A percentile compares a stretch with the other conserved stretches of the same genome.
Conservation (phyloP, 2,888 invertebrate genomes). For the Parnassius mnemosyne region DNA sequence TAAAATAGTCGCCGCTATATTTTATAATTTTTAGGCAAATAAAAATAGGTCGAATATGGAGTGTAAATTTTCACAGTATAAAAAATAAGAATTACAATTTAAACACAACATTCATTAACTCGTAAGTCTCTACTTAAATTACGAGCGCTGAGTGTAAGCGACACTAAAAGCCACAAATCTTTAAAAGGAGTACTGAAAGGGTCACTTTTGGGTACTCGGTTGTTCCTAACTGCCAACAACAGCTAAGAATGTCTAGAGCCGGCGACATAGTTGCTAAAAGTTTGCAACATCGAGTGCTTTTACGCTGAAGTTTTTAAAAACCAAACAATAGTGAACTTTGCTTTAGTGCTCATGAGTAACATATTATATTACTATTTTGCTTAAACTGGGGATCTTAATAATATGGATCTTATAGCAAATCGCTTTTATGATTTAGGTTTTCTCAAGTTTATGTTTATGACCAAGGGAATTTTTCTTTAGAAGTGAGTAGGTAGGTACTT, state of each 20-base stretch:
- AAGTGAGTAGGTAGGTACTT: slow-evolving; percentile 43
- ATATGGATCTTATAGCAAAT: slow-evolving; percentile 47
- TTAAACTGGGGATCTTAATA: slow-evolving; percentile 35
- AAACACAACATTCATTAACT: neutral
- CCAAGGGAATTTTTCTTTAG: slow-evolving; percentile 52
- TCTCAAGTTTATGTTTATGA: slow-evolving; percentile 54
- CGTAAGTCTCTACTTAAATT: neutral
- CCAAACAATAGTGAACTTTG: slow-evolving; percentile 44
- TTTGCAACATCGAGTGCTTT: slow-evolving; percentile 75
- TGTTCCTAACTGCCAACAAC: slow-evolving; percentile 61
- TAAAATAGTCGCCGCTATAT: too few species aligned
- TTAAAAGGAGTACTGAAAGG: slow-evolving; percentile 59
- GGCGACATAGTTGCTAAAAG: slow-evolving; percentile 72
- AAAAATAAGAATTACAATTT: too few species aligned
- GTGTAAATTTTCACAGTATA: too few species aligned
- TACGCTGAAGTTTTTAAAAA: slow-evolving; percentile 52
- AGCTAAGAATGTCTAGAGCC: slow-evolving; percentile 57
- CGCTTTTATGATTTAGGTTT: slow-evolving; percentile 64
- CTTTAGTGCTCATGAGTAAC: slow-evolving; percentile 24
- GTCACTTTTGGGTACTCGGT: slow-evolving; percentile 62
- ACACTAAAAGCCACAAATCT: slow-evolving; percentile 67
- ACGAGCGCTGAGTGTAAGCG: slow-evolving; percentile 41
- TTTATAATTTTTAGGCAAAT: too few species aligned
- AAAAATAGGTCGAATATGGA: too few species aligned
- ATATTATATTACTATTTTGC: slow-evolving; percentile 32